Evolutionary conservation across 2,797 vertebrate species (phyloP), one percentile per base, ranked within the genome.

Genomic region (Crax fasciolata): DNA sequence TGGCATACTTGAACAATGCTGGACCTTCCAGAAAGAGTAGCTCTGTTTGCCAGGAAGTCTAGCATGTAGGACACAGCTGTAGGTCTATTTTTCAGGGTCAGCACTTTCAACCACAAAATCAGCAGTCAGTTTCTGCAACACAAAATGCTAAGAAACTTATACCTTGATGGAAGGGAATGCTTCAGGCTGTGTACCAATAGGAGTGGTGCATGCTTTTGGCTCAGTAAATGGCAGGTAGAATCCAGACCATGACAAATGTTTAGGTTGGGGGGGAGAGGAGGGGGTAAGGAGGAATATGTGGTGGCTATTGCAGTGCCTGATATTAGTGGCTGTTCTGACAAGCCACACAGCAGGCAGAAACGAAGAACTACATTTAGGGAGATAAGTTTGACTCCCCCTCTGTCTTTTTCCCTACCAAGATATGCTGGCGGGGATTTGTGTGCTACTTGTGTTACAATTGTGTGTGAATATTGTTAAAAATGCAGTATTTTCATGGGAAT

Each of bases 61-160:
- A 49, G 70, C 46, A 27, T 27, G 62, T 21, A 83, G 84, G 68
- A 85, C 73, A 43, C 4, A 49, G 76, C 54, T 91, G 73, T 49
- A 49, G 71, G 90, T 82, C 57, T 77, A 4, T 79, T 83, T 93
- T 96, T 82, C 5, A 17, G 83, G 78, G 82, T 95, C 78, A 89
- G 57, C n/a, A 20, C 89, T 89, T 96, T 61, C 28, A 94, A 38
- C 57, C 75, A 70, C 88, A 90, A 84, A 91, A 89, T 70, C 66
- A 59, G 84, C 63, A 46, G 84, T 61, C 1, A 2, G 25, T 84
- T 91, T 95, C 68, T 74, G 25, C 55, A 87, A 38, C 27, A 68
- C 38, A 25, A 44, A 90, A 43, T 48, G 46, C 58, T 11, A 68
- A 87, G 51, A 17, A 90, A 55, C 21, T 72, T 51, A 11, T 55